A percentile compares a stretch with the other conserved stretches of the same genome.
Evolutionary conservation across 1,140 invertebrate genomes (phyloP).

Genomic region (Penaeus chinensis): DNA sequence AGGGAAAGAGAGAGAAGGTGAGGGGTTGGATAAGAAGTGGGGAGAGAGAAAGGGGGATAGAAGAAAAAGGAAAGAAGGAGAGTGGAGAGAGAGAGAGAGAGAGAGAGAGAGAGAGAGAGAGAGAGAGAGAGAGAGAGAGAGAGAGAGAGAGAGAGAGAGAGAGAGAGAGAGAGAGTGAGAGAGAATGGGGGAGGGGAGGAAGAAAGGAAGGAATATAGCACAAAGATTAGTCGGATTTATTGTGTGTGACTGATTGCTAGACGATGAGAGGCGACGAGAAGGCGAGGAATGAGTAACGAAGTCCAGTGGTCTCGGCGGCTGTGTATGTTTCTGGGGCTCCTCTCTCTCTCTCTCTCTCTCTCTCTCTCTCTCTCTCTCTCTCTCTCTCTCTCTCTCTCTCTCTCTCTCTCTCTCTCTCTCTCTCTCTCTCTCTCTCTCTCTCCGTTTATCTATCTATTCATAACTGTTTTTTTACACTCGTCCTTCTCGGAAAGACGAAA

Average conservation of each 20-base stretch:
- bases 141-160: not conserved
- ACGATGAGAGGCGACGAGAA: no score
- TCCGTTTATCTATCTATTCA: conserved; percentile 59
- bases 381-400: not conserved
- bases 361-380: not conserved
- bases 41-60: not conserved
- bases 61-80: conserved; percentile 11
- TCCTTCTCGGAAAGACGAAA: no score
- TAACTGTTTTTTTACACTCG: conserved; percentile 7
- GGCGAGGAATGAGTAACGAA: no score
- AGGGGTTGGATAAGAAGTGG: conserved; percentile 2
- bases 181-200: conserved; percentile 37
- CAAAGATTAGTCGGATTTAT: not conserved
- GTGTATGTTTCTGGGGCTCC: not conserved
- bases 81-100: conserved; percentile 39
- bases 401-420: not conserved
- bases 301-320: not conserved
- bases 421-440: conserved; percentile 34
- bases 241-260: not conserved
- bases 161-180: conserved; percentile 39
- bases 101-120: conserved; percentile 34
- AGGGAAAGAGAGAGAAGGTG: not conserved
- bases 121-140: not conserved
- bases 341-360: not conserved
- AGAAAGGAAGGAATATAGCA: not conserved